Evolutionary conservation across 2,113 vertebrate species (phyloP), one percentile per base, ranked within the genome.

Genomic region (Stigmatopora nigra): DNA sequence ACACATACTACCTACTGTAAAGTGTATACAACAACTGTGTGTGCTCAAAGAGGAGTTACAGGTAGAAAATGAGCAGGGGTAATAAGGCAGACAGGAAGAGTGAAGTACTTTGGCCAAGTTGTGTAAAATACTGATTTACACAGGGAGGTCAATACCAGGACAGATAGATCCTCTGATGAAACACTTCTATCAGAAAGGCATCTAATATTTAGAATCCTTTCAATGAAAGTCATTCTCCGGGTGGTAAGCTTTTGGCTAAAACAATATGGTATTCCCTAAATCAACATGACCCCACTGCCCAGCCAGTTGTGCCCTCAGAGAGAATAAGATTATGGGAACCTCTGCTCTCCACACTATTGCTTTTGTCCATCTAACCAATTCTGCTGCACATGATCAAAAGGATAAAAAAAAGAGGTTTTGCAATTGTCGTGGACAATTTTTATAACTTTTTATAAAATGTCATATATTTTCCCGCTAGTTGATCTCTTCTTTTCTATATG

Each of bases 131-230:
- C 77, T 91, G 91, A 93, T 92, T 90, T 89, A 91, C 88, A 86
- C 68, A 80, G 91, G 90, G 91, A 93, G 90, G 89, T 87, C 88
- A 86, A 88, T 88, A 89, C 84, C 71, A 72, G 80, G 86, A 80
- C 85, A 88, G 82, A 85, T 86, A 81, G 83, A n/a, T 71, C 67
- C 77, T 80, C 73, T 84, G 82, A 87, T 87, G 88, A 87, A 84
- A 83, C 69, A 84, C 82, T 84, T 67, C 82, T 88, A 90, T 88
- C 89, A 90, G 86, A 81, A 87, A 85, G 84, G 88, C 90, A 89
- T 88, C 87, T 78, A 91, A 92, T 91, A 92, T 91, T 90, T 90
- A 91, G 86, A 86, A 78, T 76, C 64, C 68, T 66, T 82, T 86
- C 80, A 88, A 84, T 88, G 79, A 82, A 87, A 89, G 87, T 82